These are phyloP conservation scores for Lichenostomus cassidix DNA, from an alignment of 2,113 vertebrate species.

Conservation along the genomic window DNA sequence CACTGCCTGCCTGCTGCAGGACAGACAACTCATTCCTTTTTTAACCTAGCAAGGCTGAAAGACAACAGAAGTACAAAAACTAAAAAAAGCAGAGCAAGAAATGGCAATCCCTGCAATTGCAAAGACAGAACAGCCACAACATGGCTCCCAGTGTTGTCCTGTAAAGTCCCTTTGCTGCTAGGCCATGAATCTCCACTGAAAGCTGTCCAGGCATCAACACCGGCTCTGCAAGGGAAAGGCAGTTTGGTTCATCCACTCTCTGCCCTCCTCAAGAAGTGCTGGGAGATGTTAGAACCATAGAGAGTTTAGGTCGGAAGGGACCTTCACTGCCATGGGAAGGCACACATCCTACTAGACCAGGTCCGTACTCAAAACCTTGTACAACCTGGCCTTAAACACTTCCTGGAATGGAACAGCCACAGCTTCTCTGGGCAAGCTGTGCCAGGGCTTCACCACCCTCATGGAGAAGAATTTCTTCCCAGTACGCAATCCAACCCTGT, in stretches of 20 bases:
- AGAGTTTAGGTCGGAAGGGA: neutral
- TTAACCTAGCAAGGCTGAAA: neutral
- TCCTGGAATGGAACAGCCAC: neutral
- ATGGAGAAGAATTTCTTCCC: neutral
- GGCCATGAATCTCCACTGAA: neutral
- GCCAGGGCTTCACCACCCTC: neutral
- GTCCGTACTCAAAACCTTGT: neutral
- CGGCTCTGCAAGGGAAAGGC: neutral
- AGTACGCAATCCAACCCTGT: neutral
- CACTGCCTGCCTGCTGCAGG: neutral
- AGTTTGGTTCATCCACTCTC: neutral
- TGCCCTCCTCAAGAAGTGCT: neutral
- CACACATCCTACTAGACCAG: neutral
- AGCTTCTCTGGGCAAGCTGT: neutral
- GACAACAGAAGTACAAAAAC: neutral
- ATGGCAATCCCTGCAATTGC: neutral
- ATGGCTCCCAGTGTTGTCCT: neutral
- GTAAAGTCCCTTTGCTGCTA: neutral
- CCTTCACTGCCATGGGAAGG: neutral
- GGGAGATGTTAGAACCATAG: neutral
- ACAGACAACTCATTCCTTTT: neutral
- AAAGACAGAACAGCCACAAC: neutral
- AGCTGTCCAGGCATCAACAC: fast-evolving
- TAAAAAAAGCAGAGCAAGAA: neutral
- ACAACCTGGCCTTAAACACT: neutral